phyloP scores from a whole-genome alignment of 2,888 invertebrate genomes.

The Lacanobia oleracea region DNA sequence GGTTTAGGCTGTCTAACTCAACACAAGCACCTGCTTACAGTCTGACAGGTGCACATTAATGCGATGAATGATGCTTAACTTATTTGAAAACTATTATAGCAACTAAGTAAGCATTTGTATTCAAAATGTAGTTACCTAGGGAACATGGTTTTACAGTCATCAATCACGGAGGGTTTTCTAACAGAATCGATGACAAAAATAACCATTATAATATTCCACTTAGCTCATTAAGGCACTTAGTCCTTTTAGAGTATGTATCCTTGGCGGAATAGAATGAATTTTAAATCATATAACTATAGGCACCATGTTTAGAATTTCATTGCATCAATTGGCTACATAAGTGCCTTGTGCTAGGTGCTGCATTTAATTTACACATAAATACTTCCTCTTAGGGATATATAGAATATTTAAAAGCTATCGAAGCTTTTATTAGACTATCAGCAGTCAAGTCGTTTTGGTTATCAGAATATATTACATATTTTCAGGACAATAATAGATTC shows the following conservation, averaged over 20 bases:
- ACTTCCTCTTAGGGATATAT: neutral
- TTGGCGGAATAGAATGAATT: neutral
- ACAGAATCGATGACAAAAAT: neutral
- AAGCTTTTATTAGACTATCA: conserved; percentile 9
- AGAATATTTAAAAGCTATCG: conserved; percentile 19
- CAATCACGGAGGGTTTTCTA: conserved; percentile 14
- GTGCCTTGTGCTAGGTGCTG: neutral
- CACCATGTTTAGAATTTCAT: conserved; percentile 12
- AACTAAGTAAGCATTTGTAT: conserved; percentile 1
- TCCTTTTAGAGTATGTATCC: conserved; percentile 9
- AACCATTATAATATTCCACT: neutral
- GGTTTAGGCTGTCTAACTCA: conserved; percentile 63
- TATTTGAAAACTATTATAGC: conserved; percentile 18
- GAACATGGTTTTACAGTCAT: conserved; percentile 30
- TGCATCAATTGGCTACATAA: conserved; percentile 7
- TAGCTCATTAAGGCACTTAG: conserved; percentile 8
- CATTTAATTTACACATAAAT: conserved; percentile 28
- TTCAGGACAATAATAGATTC: too few species aligned
- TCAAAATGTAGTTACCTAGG: conserved; percentile 2
- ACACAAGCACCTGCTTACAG: conserved; percentile 30
- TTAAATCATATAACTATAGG: neutral
- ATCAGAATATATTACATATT: too few species aligned
- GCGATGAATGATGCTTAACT: conserved; percentile 28
- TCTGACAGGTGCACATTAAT: conserved; percentile 39
- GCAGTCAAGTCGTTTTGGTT: neutral